Evolutionary conservation across 2,888 invertebrate genomes (phyloP).

Genomic region (Adineta ricciae): DNA sequence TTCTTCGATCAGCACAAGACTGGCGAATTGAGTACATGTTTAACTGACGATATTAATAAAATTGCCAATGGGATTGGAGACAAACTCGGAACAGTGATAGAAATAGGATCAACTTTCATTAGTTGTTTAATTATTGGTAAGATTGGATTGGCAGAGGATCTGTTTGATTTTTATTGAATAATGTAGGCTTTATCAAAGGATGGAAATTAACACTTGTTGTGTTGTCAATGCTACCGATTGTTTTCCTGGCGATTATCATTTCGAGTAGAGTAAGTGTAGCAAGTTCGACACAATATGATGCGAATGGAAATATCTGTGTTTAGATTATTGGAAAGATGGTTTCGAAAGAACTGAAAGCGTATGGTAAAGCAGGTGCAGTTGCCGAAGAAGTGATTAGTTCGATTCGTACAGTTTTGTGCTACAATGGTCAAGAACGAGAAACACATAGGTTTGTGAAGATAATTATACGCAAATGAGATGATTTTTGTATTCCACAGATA

Average conservation of each 20-base stretch:
- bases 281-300: background rate
- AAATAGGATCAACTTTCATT: conserved; percentile 61
- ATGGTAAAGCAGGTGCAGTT: conserved; percentile 29
- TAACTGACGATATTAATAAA: conserved; percentile 42
- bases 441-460: background rate
- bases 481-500: background rate
- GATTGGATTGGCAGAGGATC: background rate
- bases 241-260: conserved; percentile 64
- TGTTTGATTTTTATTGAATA: conserved; percentile 34
- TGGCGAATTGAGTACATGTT: conserved; percentile 42
- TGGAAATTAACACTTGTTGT: conserved; percentile 72
- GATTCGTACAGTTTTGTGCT: conserved; percentile 29
- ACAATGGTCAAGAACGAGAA: conserved; percentile 30
- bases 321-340: conserved; percentile 20
- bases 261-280: conserved; percentile 58
- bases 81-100: conserved; percentile 65
- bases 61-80: conserved; percentile 74
- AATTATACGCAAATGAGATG: background rate
- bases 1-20: conserved; percentile 40
- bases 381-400: conserved; percentile 32
- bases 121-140: conserved; percentile 59
- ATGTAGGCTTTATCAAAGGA: conserved; percentile 63
- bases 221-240: conserved; percentile 64
- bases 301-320: too few relatives aligned
- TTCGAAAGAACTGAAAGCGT: conserved; percentile 28